Evolutionary conservation across 2,797 vertebrate genomes (phyloP), one percentile per base, ranked within the genome.

Genomic region (Triplophysa yarkandensis): DNA sequence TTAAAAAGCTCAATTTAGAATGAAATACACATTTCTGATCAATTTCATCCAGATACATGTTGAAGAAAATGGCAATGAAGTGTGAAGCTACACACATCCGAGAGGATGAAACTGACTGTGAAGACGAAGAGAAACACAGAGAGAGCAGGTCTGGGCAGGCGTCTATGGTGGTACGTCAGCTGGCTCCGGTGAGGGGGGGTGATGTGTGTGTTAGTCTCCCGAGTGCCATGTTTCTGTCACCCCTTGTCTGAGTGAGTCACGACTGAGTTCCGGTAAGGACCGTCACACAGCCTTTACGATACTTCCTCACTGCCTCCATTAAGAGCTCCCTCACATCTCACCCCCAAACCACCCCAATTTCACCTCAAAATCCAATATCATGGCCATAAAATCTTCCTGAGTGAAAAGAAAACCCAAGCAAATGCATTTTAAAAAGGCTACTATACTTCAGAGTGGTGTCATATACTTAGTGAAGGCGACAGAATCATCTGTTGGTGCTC

Each of bases 191-290:
- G 81, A 81, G 77, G 69, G 79, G 81, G 76, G 82, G 80, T 81
- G 68, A 79, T 83, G 68, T 77, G 77, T 69, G 75, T 82, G 78
- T 81, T 77, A 80, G 81, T 86, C 82, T 83, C 76, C 55, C 36
- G 83, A 76, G 78, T 84, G 80, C 78, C 80, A 69, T 83, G 83
- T 85, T 85, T 85, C 79, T 84, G 85, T 81, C 83, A 86, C 77
- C 80, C 69, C 62, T 69, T 57, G 69, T 79, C 81, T 82, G 79
- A 81, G 71, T 87, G 86, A 86, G 83, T 87, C 85, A 86, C 58
- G 32, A 60, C 65, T 77, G 71, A 77, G 71, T 87, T 84, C 83
- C 83, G 79, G 84, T 83, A 83, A 86, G 68, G 57, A 70, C 66
- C 77, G 65, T 81, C 79, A 83, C 69, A 65, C 48, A 80, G 79